Evolutionary conservation across 2,888 invertebrate genomes (phyloP).

Genomic region (Folsomia manolachei): DNA sequence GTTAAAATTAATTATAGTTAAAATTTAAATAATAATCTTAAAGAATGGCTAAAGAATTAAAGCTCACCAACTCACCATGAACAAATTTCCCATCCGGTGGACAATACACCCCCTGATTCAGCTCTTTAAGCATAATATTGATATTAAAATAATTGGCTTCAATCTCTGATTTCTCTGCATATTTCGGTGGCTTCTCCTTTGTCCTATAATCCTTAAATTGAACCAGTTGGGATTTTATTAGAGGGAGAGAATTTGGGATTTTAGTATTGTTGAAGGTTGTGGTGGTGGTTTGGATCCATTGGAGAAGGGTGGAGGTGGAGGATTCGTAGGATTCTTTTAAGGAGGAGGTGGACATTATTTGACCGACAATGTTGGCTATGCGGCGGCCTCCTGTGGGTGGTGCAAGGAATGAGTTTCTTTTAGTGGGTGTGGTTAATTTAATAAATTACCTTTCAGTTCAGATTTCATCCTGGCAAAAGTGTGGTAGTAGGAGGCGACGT

Average conservation of each 20-base stretch:
- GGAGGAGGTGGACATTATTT: slow-evolving; percentile 91
- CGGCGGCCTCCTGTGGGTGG: no score
- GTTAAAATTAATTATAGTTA: no score
- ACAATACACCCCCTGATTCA: slow-evolving; percentile 80
- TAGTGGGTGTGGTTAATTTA: no score
- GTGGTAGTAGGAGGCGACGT: slow-evolving; percentile 98
- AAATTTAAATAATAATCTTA: no score
- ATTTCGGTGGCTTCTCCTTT: slow-evolving; percentile 97
- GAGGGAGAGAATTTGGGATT: slow-evolving; percentile 92
- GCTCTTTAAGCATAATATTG: slow-evolving; percentile 91
- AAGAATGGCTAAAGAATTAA: no score
- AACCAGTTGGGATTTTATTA: slow-evolving; percentile 83
- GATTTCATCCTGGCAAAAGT: slow-evolving; percentile 99
- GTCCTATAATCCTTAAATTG: slow-evolving; percentile 94
- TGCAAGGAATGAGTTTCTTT: no score
- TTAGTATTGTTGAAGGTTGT: slow-evolving; percentile 75
- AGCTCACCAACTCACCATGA: no score
- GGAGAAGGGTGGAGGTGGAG: slow-evolving; percentile 77
- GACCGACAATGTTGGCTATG: slow-evolving; percentile 97
- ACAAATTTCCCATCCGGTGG: slow-evolving; percentile 87
- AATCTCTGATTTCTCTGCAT: slow-evolving; percentile 94
- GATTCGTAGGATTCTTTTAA: slow-evolving; percentile 85
- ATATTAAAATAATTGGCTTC: slow-evolving; percentile 95
- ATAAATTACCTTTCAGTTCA: slow-evolving; percentile 97
- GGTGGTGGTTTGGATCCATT: slow-evolving; percentile 90